phyloP scores from a whole-genome alignment of 1,140 invertebrate genomes.

The Probaryconus sp. region DNA sequence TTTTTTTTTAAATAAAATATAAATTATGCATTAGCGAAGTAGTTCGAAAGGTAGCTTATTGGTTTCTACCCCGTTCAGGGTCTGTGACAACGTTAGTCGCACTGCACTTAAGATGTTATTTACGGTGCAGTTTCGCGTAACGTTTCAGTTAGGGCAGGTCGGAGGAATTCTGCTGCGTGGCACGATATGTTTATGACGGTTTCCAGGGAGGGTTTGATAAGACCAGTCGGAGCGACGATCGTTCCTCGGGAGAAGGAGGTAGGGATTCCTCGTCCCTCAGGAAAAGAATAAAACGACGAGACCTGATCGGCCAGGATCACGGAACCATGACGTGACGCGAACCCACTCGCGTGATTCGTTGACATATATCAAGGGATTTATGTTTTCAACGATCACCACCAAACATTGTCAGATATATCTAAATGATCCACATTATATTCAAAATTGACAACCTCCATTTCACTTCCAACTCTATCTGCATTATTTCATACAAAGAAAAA shows the following conservation, averaged over 20 bases:
- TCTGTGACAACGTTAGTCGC: conserved; percentile 64
- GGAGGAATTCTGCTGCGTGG: conserved; percentile 54
- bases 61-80: conserved; percentile 57
- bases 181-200: conserved; percentile 74
- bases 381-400: conserved; percentile 50
- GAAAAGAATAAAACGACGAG: conserved; percentile 57
- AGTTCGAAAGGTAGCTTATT: conserved; percentile 51
- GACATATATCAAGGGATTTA: conserved; percentile 63
- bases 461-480: not conserved
- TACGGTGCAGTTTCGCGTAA: conserved; percentile 74
- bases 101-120: conserved; percentile 76
- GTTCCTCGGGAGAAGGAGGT: conserved; percentile 30
- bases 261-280: conserved; percentile 50
- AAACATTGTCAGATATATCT: conserved; percentile 35
- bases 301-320: conserved; percentile 59
- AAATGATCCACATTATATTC: conserved; percentile 42
- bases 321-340: conserved; percentile 63
- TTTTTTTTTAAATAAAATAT: no score
- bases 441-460: conserved; percentile 12
- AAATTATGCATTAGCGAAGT: conserved; percentile 16
- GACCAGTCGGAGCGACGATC: conserved; percentile 40
- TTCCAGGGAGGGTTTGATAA: conserved; percentile 62
- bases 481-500: no score
- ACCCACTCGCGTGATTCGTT: conserved; percentile 62
- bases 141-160: conserved; percentile 75